Conservation (phyloP, 2,888 invertebrate genomes). For the Uropetala carovei region DNA sequence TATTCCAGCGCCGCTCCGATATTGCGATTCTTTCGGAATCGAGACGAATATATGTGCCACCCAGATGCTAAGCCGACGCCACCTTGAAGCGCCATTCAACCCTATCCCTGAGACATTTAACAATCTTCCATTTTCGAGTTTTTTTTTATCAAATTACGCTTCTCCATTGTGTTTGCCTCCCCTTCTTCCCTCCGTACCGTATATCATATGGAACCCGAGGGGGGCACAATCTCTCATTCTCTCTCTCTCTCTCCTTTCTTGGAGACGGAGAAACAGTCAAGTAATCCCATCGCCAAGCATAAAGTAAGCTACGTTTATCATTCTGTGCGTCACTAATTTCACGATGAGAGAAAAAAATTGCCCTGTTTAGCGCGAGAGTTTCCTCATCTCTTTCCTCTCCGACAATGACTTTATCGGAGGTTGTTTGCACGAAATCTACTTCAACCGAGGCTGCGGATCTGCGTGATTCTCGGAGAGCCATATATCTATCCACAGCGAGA, state of each 20-base stretch:
- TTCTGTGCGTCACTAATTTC: slow-evolving; percentile 11
- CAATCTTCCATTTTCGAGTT: too few relatives aligned
- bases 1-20: too few relatives aligned
- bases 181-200: background rate
- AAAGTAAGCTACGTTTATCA: slow-evolving; percentile 1
- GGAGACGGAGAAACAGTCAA: too few relatives aligned
- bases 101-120: too few relatives aligned
- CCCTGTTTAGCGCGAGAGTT: background rate
- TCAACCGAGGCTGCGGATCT: background rate
- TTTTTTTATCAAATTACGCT: background rate
- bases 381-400: slow-evolving; percentile 2
- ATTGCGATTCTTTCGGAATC: too few relatives aligned
- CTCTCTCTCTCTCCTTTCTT: background rate
- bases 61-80: too few relatives aligned
- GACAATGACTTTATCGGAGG: background rate
- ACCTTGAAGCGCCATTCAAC: too few relatives aligned
- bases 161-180: background rate
- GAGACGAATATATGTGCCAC: too few relatives aligned
- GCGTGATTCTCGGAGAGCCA: background rate
- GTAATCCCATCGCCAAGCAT: background rate
- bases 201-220: background rate
- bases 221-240: background rate
- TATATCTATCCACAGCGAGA: background rate
- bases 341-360: background rate
- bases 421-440: slow-evolving; percentile 3